Evolutionary conservation across 2,888 invertebrate genomes (phyloP), one percentile per base, ranked within the genome.

Genomic region (Leptopterna dolabrata): DNA sequence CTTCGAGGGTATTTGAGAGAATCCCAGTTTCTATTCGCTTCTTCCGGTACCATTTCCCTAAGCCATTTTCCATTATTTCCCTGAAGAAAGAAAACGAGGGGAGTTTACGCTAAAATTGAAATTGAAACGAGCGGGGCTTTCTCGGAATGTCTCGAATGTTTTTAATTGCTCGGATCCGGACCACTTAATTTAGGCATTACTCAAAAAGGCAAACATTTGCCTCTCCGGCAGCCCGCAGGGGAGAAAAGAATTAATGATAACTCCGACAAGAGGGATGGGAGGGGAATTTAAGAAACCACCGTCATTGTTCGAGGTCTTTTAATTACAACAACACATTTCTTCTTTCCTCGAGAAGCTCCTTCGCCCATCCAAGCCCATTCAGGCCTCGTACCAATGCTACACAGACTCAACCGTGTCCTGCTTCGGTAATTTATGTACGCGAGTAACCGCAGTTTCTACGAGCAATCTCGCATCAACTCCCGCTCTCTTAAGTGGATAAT

Each of bases 261-360:
- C 55, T 55, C 55, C 11, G 3, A 11, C 55, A 55, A 55, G 19
- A 4, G 55, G 55, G 11, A 4, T 2, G 11, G 19, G 55, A 11
- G 11, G 55, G 3, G 55, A 4, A 3, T 19, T 11, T 4, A n/a
- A 55, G 55, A 19, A 16, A 73, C 73, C 73, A 29, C 41, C 36
- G 36, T 36, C 36, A 36, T 73, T 36, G 36, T 73, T 73, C 36
- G 36, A 73, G 71, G 29, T 71, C 71, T 71, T 71, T 71, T 71
- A 71, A 73, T 73, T 73, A 73, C 73, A 73, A 73, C 73, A 73
- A 73, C 73, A 73, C 73, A 73, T 73, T 73, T 73, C 73, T 73
- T 73, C 73, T 36, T 73, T 41, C 73, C 73, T 63, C 24, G 19
- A 63, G 24, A 24, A 9, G 36, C 29, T 30, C 73, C 36, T 73